These are phyloP conservation scores for Anguilla marmorata DNA, from an alignment of 2,797 vertebrate genomes.

Conservation along the genomic window DNA sequence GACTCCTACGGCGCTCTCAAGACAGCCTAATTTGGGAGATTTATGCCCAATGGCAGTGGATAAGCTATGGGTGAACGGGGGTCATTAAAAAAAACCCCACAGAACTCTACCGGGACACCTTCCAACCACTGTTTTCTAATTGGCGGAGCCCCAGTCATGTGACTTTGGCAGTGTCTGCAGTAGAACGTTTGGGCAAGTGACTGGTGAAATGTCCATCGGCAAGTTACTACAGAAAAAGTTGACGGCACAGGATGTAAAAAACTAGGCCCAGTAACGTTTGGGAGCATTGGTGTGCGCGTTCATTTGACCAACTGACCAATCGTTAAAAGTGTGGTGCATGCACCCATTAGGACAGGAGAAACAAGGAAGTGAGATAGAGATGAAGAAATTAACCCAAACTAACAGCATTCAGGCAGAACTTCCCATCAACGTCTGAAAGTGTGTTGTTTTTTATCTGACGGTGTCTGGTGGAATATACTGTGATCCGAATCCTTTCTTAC, in stretches of 20 bases:
- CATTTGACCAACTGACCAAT: neutral
- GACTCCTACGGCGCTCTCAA: neutral
- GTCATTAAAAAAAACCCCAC: conserved; percentile 15
- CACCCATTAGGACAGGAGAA: neutral
- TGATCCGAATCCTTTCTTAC: neutral
- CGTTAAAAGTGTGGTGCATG: neutral
- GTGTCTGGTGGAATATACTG: neutral
- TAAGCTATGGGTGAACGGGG: neutral
- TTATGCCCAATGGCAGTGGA: neutral
- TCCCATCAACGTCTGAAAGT: neutral
- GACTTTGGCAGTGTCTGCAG: neutral
- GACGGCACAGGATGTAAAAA: neutral
- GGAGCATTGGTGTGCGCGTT: neutral
- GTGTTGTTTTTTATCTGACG: neutral
- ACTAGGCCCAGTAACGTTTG: neutral
- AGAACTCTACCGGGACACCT: conserved; percentile 23
- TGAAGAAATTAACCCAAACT: neutral
- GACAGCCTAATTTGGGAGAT: neutral
- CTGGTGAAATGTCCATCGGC: neutral
- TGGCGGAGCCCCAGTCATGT: neutral
- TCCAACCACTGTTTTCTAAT: conserved; percentile 10
- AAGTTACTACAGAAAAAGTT: neutral
- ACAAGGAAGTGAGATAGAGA: neutral
- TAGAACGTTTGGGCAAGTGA: neutral
- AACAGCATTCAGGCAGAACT: neutral